Evolutionary conservation across 2,797 vertebrate species (phyloP).

Genomic region (Clamator glandarius): DNA sequence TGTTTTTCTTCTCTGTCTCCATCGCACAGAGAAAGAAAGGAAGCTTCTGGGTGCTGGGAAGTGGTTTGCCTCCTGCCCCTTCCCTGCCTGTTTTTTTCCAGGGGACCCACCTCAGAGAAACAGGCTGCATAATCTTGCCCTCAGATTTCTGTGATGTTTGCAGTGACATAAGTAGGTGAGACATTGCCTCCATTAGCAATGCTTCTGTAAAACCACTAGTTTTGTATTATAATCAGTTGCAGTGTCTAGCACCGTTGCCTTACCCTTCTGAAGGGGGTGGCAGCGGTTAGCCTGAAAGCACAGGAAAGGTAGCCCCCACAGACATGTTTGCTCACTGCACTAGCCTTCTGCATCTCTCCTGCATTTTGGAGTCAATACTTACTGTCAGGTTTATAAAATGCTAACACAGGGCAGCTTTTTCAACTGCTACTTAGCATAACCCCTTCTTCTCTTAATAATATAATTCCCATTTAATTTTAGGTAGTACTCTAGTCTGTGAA

Average conservation of each 20-base stretch:
- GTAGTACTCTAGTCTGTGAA: not conserved
- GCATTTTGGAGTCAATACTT: not conserved
- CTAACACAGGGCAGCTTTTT: not conserved
- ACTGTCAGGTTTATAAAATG: not conserved
- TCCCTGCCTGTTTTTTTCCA: not conserved
- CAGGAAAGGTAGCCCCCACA: not conserved
- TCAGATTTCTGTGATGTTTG: not conserved
- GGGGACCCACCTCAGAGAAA: not conserved
- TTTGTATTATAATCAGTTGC: not conserved
- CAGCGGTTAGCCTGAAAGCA: not conserved
- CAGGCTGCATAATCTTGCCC: fast-evolving
- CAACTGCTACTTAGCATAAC: not conserved
- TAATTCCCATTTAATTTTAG: not conserved
- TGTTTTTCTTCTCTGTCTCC: not conserved
- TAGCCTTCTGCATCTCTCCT: not conserved
- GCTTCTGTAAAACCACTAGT: not conserved
- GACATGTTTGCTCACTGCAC: not conserved
- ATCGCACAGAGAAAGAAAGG: not conserved
- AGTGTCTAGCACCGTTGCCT: not conserved
- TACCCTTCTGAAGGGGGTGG: not conserved
- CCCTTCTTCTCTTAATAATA: not conserved
- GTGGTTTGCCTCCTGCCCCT: not conserved
- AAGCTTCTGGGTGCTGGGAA: not conserved
- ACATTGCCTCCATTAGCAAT: not conserved
- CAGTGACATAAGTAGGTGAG: not conserved